A percentile compares a stretch with the other conserved stretches of the same genome.
Evolutionary conservation across 2,888 invertebrate genomes (phyloP).

Genomic region (Agrypnus murinus): DNA sequence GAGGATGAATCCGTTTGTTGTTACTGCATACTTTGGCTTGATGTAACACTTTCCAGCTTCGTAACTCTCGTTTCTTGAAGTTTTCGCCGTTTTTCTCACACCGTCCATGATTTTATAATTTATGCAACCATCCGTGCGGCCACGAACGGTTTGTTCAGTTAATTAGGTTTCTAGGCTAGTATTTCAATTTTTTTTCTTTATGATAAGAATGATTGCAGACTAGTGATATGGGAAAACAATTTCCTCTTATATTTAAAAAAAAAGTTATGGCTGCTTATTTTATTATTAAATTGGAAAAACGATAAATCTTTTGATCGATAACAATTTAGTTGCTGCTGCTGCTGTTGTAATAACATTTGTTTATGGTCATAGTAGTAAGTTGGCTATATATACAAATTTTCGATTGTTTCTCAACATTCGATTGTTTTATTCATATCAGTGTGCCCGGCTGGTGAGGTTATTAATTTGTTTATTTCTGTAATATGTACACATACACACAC

Average conservation of each 20-base stretch:
- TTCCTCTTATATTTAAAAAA: too few species aligned
- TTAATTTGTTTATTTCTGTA: too few species aligned
- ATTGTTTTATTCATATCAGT: slow-evolving; percentile 16
- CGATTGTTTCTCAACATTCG: slow-evolving; percentile 5
- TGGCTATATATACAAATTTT: neutral
- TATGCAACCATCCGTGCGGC: slow-evolving; percentile 32
- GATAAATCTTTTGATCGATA: too few species aligned
- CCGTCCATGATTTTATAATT: slow-evolving; percentile 21
- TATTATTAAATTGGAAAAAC: too few species aligned
- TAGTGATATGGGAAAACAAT: too few species aligned
- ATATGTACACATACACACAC: too few species aligned
- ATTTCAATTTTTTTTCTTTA: slow-evolving; percentile 24
- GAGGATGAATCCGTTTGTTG: slow-evolving; percentile 12
- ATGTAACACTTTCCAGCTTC: slow-evolving; percentile 19
- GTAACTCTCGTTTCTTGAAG: slow-evolving; percentile 27
- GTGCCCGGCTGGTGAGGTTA: neutral
- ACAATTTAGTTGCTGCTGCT: neutral
- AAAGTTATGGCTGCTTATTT: too few species aligned
- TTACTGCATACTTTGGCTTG: neutral
- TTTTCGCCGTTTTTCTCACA: slow-evolving; percentile 18
- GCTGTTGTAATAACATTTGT: neutral
- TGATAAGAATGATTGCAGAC: too few species aligned
- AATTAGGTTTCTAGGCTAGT: slow-evolving; percentile 41
- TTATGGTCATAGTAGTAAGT: neutral
- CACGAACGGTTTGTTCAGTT: slow-evolving; percentile 24